A percentile compares a stretch with the other conserved stretches of the same genome.
Conservation (phyloP, 2,797 vertebrate genomes). For the Sphaeramia orbicularis region DNA sequence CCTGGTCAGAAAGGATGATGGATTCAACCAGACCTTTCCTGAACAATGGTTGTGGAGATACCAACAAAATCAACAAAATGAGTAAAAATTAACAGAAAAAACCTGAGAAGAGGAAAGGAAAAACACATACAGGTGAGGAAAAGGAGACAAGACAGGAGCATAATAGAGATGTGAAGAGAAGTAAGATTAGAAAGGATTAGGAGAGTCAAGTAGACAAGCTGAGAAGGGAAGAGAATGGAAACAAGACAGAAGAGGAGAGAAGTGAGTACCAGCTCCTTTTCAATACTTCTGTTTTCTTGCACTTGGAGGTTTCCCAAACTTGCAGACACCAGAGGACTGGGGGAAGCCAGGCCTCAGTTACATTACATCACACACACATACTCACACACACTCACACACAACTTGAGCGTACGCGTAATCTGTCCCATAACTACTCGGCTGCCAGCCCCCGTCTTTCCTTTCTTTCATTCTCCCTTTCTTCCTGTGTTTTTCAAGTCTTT, state of each 20-base stretch:
- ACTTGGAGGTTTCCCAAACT: conserved; percentile 51
- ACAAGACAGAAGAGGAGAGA: conserved; percentile 1
- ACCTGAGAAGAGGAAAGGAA: no score
- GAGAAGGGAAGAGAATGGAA: not conserved
- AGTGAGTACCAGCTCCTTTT: conserved; percentile 27
- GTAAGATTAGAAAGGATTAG: not conserved
- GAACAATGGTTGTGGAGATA: no score
- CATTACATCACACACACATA: conserved; percentile 61
- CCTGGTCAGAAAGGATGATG: no score
- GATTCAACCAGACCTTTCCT: no score
- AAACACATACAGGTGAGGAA: not conserved
- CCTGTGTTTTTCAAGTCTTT: conserved; percentile 71
- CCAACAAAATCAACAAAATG: no score
- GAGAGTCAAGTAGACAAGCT: not conserved
- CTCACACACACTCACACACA: conserved; percentile 50
- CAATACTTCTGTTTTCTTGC: conserved; percentile 30
- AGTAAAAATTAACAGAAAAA: no score
- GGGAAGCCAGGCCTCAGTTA: conserved; percentile 70
- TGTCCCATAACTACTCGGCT: conserved; percentile 57
- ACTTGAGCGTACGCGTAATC: conserved; percentile 46
- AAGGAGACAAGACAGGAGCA: not conserved
- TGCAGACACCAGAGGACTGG: conserved; percentile 56
- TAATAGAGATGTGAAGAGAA: not conserved
- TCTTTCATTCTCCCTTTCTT: conserved; percentile 71
- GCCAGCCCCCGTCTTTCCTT: conserved; percentile 74